Base-by-base conservation (phyloP, 1,140 invertebrate species). In the Drosophila asahinai region DNA sequence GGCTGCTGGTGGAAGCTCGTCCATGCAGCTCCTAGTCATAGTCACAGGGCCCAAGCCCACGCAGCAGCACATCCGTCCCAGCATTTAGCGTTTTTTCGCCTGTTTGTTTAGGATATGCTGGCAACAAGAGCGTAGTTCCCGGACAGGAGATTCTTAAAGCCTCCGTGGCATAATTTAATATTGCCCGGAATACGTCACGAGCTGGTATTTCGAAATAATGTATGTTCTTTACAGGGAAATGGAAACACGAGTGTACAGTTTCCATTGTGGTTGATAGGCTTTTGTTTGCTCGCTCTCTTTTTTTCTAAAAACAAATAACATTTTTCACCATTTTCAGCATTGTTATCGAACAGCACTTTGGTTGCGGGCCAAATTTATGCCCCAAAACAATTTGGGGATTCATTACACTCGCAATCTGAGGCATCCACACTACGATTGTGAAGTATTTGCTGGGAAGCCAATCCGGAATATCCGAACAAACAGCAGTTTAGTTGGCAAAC, bases 31-130 rank as follows among this genome's bases (percentile, higher is more conserved):
- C 52, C 17, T n/a, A 57, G 54, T 15, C 54, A 11, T 25, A 57
- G 36, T 57, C 14, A n/a, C 17, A 66, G 22, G 12, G 14, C 14
- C 15, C 43, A 15, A 6, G 25, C 45, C 42, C 43, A 72, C 70
- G 67, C 54, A 52, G 27, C 43, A 17, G 27, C 19, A 12, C 38
- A 49, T 25, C 66, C 63, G 43, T 36, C 67, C 64, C 45, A 36
- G 40, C 67, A 43, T 49, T 22, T 27, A 19, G n/a, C 36, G 14
- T 42, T 60, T 70, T 67, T 68, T 55, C 14, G 14, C 19, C 30
- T 61, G 55, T 38, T 73, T 73, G 55, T 61, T 74, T 73, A 52
- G 71, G 67, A 60, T 61, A 30, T 45, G 38, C 30, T 43, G 68
- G 70, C 38, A 17, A 42, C 67, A 68, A 71, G 48, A 67, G 25